Base-by-base conservation (phyloP, 2,113 vertebrate genomes). In the Jacana jacana region DNA sequence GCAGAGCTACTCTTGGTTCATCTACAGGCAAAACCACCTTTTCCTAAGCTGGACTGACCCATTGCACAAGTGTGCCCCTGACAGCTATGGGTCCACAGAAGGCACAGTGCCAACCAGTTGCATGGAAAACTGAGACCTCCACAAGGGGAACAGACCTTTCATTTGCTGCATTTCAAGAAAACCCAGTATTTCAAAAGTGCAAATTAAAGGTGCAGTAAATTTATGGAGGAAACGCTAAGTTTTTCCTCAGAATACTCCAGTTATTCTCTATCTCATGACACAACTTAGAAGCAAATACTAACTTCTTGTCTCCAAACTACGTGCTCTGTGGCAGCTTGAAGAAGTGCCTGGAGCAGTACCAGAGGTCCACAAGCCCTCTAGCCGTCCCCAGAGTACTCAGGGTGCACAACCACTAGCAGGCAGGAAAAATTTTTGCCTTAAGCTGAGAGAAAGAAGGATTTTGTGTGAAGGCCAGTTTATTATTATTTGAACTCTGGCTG, bases 1-100 rank as follows among this genome's bases (percentile, higher is more conserved):
- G 13, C 30, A 35, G 20, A 69, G 35, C 30, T 81, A 39, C 24
- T 77, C 49, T 30, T 58, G 40, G 22, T 55, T 82, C n/a, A 85
- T 27, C 66, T 46, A 8, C 18, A 54, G 64, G 58, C 15, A 83
- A 63, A 54, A 55, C 3, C 28, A 82, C 17, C 1, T 0, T 9
- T 65, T 82, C 54, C 54, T 84, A n/a, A 79, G 55, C 35, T 9
- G 13, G 55, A 64, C 1, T 64, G 40, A 71, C n/a, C 22, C 13
- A 13, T 30, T 40, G 70, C 31, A 57, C 0, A 0, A 33, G 25
- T 51, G 46, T 4, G 15, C 3, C 12, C 20, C 42, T 30, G 9
- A 60, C 28, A 86, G 27, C 48, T 63, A 33, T 25, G 17, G 28
- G 33, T 23, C 25, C 54, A 13, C 5, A n/a, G 18, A 55, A 79